Evolutionary conservation across 2,888 invertebrate genomes (phyloP).

Genomic region (Latrodectus hesperus): DNA sequence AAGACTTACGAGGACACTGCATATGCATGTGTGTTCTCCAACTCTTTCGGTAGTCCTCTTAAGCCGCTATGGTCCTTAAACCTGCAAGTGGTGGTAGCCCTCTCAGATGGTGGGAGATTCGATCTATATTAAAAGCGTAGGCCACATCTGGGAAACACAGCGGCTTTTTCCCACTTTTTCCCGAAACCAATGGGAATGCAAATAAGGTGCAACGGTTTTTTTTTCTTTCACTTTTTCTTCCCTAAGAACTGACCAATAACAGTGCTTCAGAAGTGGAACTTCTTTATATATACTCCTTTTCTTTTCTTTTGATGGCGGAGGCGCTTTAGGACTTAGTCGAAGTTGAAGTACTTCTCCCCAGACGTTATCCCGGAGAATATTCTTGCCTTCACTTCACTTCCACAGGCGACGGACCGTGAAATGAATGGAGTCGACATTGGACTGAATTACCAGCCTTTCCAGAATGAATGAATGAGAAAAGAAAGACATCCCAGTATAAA

Average conservation of each 20-base stretch:
- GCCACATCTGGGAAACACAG: constrained; percentile 57
- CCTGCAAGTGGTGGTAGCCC: constrained; percentile 26
- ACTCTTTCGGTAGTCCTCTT: background rate
- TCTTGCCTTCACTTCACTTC: constrained; percentile 64
- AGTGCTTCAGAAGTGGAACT: constrained; percentile 23
- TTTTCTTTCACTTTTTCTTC: constrained; percentile 7
- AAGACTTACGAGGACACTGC: constrained; percentile 34
- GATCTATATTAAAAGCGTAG: constrained; percentile 20
- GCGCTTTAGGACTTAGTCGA: constrained; percentile 55
- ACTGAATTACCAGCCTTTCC: constrained; percentile 54
- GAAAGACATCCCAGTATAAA: constrained; percentile 32
- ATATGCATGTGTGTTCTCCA: constrained; percentile 57
- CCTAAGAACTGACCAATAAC: constrained; percentile 62
- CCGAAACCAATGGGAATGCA: constrained; percentile 55
- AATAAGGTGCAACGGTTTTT: constrained; percentile 43
- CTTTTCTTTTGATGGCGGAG: constrained; percentile 33
- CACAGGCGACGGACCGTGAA: constrained; percentile 64
- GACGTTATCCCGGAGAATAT: constrained; percentile 46
- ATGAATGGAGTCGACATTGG: constrained; percentile 67
- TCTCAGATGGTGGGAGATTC: background rate
- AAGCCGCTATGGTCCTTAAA: constrained; percentile 12
- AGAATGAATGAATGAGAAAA: constrained; percentile 45
- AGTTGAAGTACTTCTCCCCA: constrained; percentile 57
- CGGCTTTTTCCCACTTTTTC: background rate
- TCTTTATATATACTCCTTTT: constrained; percentile 17